A percentile compares a stretch with the other conserved stretches of the same genome.
These are phyloP conservation scores for Agrotis ipsilon DNA, from an alignment of 2,888 invertebrate species.

Conservation along the genomic window DNA sequence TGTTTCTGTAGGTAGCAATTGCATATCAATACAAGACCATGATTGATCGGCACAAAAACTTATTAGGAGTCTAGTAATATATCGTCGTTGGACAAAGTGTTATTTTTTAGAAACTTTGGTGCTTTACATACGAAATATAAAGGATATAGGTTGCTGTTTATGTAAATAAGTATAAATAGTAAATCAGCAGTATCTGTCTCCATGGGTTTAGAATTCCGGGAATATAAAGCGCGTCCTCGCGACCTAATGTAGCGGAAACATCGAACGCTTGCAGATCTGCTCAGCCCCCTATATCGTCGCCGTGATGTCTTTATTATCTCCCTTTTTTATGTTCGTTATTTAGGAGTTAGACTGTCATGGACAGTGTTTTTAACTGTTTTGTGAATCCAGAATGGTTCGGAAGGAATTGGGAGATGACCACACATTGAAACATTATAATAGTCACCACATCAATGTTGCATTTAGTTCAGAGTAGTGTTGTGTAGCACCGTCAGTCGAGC, in stretches of 20 bases:
- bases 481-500: too few species aligned
- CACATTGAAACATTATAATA: too few species aligned
- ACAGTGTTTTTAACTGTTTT: constrained; percentile 1
- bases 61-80: too few species aligned
- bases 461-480: too few species aligned
- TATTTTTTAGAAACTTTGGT: background rate
- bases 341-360: constrained; percentile 4
- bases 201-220: constrained; percentile 35
- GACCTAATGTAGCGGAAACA: constrained; percentile 62
- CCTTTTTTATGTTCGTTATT: constrained; percentile 51
- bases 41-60: too few species aligned
- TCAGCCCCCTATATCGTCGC: constrained; percentile 48
- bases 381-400: background rate
- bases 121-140: background rate
- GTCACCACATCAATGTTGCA: too few species aligned
- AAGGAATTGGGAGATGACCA: background rate
- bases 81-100: too few species aligned
- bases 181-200: constrained; percentile 16
- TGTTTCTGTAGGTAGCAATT: too few species aligned
- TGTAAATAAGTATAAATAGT: constrained; percentile 3
- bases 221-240: constrained; percentile 42
- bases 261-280: constrained; percentile 57
- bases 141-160: background rate
- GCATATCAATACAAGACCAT: too few species aligned
- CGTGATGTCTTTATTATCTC: constrained; percentile 50